phyloP scores from a whole-genome alignment of 2,797 vertebrate genomes.

The Synanceia verrucosa region DNA sequence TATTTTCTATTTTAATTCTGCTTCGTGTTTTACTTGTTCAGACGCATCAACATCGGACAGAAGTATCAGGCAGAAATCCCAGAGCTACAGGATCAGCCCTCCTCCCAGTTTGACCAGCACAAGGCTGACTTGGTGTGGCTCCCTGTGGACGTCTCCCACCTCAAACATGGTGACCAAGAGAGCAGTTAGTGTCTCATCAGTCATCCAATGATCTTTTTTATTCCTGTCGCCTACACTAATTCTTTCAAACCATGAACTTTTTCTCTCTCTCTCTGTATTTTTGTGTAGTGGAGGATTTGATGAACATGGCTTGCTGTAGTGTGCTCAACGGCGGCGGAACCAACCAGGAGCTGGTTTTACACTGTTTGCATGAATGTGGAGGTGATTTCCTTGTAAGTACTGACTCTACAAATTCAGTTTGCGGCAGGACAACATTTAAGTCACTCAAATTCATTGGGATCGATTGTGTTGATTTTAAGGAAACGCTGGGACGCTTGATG shows the following conservation, averaged over 20 bases:
- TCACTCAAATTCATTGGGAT: not conserved
- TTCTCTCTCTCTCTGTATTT: not conserved
- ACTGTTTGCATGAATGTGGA: constrained; percentile 92
- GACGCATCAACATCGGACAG: constrained; percentile 91
- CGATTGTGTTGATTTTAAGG: constrained; percentile 48
- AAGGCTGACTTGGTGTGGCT: constrained; percentile 91
- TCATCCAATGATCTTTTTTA: not conserved
- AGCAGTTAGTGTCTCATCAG: constrained; percentile 46
- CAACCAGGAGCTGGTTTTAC: constrained; percentile 95
- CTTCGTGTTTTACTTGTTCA: constrained; percentile 59
- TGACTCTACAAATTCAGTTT: constrained; percentile 12
- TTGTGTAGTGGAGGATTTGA: constrained; percentile 86
- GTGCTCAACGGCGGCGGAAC: constrained; percentile 93
- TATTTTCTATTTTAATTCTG: too few relatives aligned
- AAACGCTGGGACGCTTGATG: constrained; percentile 71
- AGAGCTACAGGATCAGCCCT: constrained; percentile 75
- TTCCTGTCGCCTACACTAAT: not conserved
- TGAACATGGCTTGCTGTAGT: constrained; percentile 94
- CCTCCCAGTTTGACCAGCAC: constrained; percentile 83
- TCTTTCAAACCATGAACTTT: not conserved
- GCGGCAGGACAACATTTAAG: too few relatives aligned
- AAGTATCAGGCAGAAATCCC: constrained; percentile 91
- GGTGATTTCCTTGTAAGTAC: constrained; percentile 92
- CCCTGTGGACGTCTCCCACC: constrained; percentile 65
- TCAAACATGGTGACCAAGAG: constrained; percentile 47